Evolutionary conservation across 2,797 vertebrate species (phyloP).

Genomic region (Diplodus sargus): DNA sequence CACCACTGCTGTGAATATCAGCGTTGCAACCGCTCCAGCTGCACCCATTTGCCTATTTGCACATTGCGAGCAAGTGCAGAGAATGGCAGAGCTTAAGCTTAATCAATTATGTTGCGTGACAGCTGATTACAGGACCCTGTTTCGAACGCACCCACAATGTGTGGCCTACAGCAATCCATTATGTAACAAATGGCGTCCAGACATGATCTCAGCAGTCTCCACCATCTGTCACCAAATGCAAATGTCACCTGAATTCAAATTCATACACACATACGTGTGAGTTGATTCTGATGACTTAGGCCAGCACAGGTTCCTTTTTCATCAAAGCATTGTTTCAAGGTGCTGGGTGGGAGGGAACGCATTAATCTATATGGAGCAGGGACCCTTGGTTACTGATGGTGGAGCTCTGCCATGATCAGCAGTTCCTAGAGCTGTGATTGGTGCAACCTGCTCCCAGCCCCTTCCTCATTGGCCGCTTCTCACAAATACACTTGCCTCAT

Average conservation of each 20-base stretch:
- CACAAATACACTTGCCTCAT: slow-evolving; percentile 72
- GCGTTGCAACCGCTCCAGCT: too few species aligned
- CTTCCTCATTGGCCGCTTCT: slow-evolving; percentile 71
- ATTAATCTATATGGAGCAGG: slow-evolving; percentile 44
- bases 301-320: not conserved
- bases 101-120: too few species aligned
- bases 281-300: not conserved
- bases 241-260: not conserved
- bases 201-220: not conserved
- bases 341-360: slow-evolving; percentile 40
- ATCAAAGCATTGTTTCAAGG: not conserved
- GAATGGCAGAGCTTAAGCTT: too few species aligned
- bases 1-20: too few species aligned
- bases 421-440: slow-evolving; percentile 71
- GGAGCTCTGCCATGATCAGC: slow-evolving; percentile 61
- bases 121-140: not conserved
- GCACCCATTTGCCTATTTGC: too few species aligned
- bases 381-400: slow-evolving; percentile 76
- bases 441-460: slow-evolving; percentile 40
- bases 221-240: not conserved
- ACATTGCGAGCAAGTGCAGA: too few species aligned
- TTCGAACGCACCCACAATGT: not conserved
- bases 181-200: slow-evolving; percentile 22
- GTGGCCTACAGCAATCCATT: slow-evolving; percentile 1
- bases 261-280: not conserved